Evolutionary conservation across 2,888 invertebrate species (phyloP), one percentile per base, ranked within the genome.

Genomic region (Andricus quercusramuli): DNA sequence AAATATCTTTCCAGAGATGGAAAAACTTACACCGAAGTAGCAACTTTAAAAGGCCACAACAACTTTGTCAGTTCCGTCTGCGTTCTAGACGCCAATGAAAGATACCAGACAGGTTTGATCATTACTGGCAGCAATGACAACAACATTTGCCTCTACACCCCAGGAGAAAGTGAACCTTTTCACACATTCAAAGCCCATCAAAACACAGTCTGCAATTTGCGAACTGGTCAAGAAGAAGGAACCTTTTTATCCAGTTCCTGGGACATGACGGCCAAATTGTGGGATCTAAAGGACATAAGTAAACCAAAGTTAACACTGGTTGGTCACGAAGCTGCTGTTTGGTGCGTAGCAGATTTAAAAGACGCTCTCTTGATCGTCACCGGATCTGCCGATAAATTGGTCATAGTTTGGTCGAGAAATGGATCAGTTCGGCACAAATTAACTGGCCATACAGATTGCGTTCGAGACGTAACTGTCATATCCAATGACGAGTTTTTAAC

Each of bases 341-440:
- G 99, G 99, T 95, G 95, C 29, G 94, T 94, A 0, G 92, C 94
- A 82, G 96, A 95, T 90, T 93, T 95, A 83, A 83, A 93, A 32
- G 94, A 94, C 83, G 93, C 93, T 1, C 93, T 93, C 44, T 95
- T 96, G 86, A 94, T 97, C 1, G 94, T 97, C 1, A 98, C 99
- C 20, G 99, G 97, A 0, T 97, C 98, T 0, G 99, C 99, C 22
- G 99, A 99, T 93, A 98, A 97, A 93, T 95, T 95, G 15, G 96
- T 99, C 79, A 96, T 96, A 86, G 93, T 98, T 41, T 99, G 98
- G 98, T 95, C 94, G 84, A 94, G 94, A 78, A 93, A 95, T 86
- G 97, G 97, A 11, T 70, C 82, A 2, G 20, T 89, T 25, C 79
- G 87, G 22, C 90, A 90, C 22, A 90, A 89, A 80, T 83, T 94